These are phyloP conservation scores for Trachymyrmex septentrionalis DNA, from an alignment of 1,140 invertebrate genomes.

Conservation along the genomic window DNA sequence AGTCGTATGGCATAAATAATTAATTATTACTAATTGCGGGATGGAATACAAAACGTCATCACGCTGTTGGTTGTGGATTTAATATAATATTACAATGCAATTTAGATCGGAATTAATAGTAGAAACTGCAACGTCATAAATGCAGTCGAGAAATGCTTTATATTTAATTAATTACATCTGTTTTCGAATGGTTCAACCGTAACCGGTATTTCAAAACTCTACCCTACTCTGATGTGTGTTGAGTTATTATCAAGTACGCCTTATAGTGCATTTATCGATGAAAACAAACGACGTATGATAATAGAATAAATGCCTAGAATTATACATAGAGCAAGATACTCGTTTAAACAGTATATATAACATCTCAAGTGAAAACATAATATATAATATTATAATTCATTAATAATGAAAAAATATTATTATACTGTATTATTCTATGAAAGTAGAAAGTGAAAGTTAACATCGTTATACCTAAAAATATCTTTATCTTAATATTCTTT, in stretches of 20 bases:
- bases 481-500: neutral
- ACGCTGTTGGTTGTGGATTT: conserved; percentile 47
- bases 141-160: conserved; percentile 52
- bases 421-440: neutral
- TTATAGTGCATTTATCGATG: conserved; percentile 2
- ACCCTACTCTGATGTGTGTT: neutral
- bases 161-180: conserved; percentile 51
- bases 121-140: conserved; percentile 64
- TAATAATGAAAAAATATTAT: neutral
- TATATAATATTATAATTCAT: neutral
- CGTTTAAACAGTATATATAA: neutral
- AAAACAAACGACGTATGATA: neutral
- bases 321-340: neutral
- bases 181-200: conserved; percentile 41
- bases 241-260: conserved; percentile 13
- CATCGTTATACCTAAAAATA: neutral
- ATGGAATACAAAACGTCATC: conserved; percentile 49
- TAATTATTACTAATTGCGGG: conserved; percentile 59
- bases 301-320: conserved; percentile 1
- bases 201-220: conserved; percentile 38
- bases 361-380: neutral
- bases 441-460: neutral
- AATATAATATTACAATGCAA: conserved; percentile 60
- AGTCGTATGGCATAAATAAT: conserved; percentile 48
- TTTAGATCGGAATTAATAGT: conserved; percentile 55